Conservation (phyloP, 2,888 invertebrate genomes). For the Diarsia brunnea region DNA sequence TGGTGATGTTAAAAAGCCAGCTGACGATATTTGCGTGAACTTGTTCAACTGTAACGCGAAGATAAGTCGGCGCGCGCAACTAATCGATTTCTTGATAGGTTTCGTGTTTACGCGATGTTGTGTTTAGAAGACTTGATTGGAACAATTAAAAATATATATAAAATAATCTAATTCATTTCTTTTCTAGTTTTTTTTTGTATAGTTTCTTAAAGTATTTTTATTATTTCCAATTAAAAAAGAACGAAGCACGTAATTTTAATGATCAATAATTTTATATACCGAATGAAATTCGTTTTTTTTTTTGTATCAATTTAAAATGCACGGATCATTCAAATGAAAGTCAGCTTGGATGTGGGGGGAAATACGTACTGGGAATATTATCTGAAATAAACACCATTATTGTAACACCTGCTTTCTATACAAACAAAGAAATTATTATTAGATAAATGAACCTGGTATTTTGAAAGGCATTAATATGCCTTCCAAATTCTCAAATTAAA, state of each 20-base stretch:
- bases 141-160: background rate
- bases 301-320: no score
- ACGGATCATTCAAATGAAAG: background rate
- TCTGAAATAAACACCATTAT: no score
- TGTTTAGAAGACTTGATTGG: conserved; percentile 15
- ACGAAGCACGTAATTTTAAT: background rate
- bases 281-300: background rate
- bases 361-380: no score
- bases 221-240: background rate
- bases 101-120: conserved; percentile 36
- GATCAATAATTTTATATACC: background rate
- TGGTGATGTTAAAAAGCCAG: conserved; percentile 70
- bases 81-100: conserved; percentile 81
- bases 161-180: no score
- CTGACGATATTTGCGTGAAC: conserved; percentile 79
- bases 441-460: background rate
- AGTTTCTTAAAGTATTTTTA: no score
- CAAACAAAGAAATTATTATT: no score
- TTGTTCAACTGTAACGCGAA: conserved; percentile 60
- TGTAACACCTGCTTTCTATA: no score
- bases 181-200: no score
- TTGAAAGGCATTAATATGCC: background rate
- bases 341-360: no score
- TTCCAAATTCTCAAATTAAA: no score
- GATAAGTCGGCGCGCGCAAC: conserved; percentile 84